These are phyloP conservation scores for Sebastes nivosus DNA, from an alignment of 2,797 vertebrate genomes.

Conservation along the genomic window DNA sequence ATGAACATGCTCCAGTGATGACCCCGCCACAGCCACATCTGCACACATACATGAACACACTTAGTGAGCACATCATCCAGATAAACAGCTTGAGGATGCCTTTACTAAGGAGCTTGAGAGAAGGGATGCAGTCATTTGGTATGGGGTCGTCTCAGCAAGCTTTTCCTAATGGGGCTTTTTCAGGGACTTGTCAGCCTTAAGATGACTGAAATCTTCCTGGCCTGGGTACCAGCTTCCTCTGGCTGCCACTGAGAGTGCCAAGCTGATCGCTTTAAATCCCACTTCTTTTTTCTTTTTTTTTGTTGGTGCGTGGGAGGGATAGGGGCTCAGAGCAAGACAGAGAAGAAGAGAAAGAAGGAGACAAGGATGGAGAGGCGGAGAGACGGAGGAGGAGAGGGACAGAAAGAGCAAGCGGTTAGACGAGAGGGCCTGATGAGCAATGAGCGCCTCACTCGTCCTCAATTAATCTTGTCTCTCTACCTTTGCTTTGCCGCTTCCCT, in stretches of 20 bases:
- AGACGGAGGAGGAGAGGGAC: conserved; percentile 62
- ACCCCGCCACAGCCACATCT: conserved; percentile 30
- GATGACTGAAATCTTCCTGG: conserved; percentile 81
- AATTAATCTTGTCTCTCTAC: conserved; percentile 99
- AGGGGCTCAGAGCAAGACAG: conserved; percentile 45
- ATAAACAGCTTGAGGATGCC: conserved; percentile 74
- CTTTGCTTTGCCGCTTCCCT: conserved; percentile 91
- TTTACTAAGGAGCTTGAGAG: conserved; percentile 78
- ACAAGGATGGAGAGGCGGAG: conserved; percentile 64
- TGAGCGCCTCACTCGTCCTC: conserved; percentile 88
- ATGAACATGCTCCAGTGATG: conserved; percentile 17
- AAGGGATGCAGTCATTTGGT: conserved; percentile 74
- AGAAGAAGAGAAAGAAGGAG: conserved; percentile 57
- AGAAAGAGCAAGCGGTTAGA: conserved; percentile 66
- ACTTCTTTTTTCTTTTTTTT: conserved; percentile 26
- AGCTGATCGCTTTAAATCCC: conserved; percentile 77
- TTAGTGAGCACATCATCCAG: conserved; percentile 69
- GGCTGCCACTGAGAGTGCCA: conserved; percentile 70
- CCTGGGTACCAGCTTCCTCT: conserved; percentile 70
- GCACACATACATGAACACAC: conserved; percentile 51
- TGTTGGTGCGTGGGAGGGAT: conserved; percentile 55
- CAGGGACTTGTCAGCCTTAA: conserved; percentile 81
- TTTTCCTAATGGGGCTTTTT: conserved; percentile 83
- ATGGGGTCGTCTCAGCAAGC: conserved; percentile 74
- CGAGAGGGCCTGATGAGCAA: conserved; percentile 80